Base-by-base conservation (phyloP, 2,888 invertebrate genomes). In the Ryuthela nishihirai region DNA sequence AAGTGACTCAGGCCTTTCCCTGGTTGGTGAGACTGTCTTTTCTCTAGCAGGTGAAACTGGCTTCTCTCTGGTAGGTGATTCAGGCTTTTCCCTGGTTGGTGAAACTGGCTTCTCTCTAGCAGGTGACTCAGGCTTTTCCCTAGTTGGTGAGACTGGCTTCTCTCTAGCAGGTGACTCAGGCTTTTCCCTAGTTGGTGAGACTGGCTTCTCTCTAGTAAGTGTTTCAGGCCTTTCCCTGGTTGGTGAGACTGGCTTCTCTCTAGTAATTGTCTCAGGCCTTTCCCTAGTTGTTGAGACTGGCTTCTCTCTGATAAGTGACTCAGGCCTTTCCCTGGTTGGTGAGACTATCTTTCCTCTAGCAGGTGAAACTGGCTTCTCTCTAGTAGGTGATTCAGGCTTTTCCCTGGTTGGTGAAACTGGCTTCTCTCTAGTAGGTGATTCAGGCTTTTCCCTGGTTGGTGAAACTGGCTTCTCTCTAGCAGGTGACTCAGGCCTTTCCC, bases 351-450 rank as follows among this genome's bases (percentile, higher is more conserved):
- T n/a, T 23, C 44, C 39, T 20, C 29, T 36, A 9, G 23, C 35
- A n/a, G 50, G 50, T 1, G 20, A 35, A n/a, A n/a, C n/a, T n/a
- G n/a, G n/a, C n/a, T n/a, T 23, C 23, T 39, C 20, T 43, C n/a
- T 12, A 7, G 18, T 10, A 5, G 38, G 15, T 20, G 15, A 20
- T 12, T 15, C 9, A 21, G 17, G 10, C 20, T 50, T 39, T 21
- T 26, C 29, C 7, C 26, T 10, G 7, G 21, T 17, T 4, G 6
- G 32, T 23, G 12, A 34, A 41, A 10, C 29, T 29, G 9, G 9
- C 10, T 9, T 9, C n/a, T 29, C 29, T 29, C n/a, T 29, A 29
- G 1, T 10, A 10, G 29, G 29, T 10, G 29, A 29, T 29, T 29
- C 29, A 10, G 29, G 29, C n/a, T 29, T 29, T n/a, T 29, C 29